Evolutionary conservation across 2,113 vertebrate species (phyloP).

Genomic region (Tragelaphus buxtoni): DNA sequence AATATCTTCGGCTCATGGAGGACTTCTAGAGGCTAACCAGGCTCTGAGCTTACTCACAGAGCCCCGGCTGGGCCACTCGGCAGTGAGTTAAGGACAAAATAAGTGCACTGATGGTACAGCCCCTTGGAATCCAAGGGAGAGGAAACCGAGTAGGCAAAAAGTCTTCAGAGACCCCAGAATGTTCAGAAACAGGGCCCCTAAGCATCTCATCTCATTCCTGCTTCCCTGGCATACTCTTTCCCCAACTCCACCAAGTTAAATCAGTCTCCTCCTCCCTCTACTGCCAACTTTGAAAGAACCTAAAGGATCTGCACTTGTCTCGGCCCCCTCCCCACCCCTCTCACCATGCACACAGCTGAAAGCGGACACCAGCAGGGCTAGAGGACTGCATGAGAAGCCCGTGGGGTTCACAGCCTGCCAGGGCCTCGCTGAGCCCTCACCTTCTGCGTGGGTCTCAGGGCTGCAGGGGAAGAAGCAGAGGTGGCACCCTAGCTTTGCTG

Average conservation of each 20-base stretch:
- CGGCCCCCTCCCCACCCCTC: neutral
- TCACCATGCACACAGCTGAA: neutral
- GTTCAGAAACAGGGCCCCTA: neutral
- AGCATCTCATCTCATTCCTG: neutral
- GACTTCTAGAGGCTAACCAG: neutral
- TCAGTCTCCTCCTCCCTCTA: no score
- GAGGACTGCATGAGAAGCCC: neutral
- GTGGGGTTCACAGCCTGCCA: neutral
- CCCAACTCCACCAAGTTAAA: neutral
- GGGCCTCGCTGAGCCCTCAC: neutral
- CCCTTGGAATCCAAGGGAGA: neutral
- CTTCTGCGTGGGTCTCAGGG: neutral
- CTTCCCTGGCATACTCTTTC: neutral
- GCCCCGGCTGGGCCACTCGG: neutral
- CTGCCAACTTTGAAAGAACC: neutral
- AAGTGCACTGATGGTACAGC: neutral
- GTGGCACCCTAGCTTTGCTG: neutral
- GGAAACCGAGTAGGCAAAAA: neutral
- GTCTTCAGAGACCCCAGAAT: neutral
- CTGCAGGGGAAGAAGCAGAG: neutral
- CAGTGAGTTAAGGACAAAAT: neutral
- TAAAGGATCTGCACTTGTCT: neutral
- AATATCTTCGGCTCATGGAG: neutral
- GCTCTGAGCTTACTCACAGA: neutral
- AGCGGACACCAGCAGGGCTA: neutral